Evolutionary conservation across 2,888 invertebrate genomes (phyloP).

Genomic region (Acronicta aceris): DNA sequence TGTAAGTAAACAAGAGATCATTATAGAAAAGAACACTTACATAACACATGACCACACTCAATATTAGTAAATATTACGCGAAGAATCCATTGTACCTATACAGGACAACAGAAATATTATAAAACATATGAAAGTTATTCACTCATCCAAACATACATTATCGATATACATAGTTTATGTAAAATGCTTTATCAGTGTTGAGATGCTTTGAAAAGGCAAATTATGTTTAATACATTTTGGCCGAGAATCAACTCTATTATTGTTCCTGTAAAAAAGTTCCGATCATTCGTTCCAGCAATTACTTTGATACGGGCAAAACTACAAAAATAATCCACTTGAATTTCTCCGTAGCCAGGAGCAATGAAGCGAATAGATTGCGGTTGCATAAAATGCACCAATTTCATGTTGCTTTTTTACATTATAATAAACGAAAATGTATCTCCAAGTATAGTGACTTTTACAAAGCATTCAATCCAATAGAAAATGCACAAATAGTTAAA

Average conservation of each 20-base stretch:
- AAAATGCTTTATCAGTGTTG: constrained; percentile 62
- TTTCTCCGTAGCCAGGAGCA: constrained; percentile 33
- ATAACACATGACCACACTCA: constrained; percentile 81
- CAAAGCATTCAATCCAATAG: constrained; percentile 78
- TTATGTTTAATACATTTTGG: constrained; percentile 22
- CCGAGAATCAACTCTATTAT: constrained; percentile 7
- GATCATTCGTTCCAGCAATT: constrained; percentile 30
- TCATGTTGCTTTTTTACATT: constrained; percentile 38
- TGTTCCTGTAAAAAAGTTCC: constrained; percentile 33
- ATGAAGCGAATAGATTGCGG: constrained; percentile 38
- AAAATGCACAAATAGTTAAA: constrained; percentile 77
- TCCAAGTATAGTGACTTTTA: constrained; percentile 61
- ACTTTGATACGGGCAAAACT: constrained; percentile 26
- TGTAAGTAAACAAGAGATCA: constrained; percentile 87
- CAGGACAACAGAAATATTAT: constrained; percentile 67
- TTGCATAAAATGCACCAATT: constrained; percentile 41
- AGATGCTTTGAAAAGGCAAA: constrained; percentile 64
- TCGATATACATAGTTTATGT: constrained; percentile 58
- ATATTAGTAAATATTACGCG: constrained; percentile 70
- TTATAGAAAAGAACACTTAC: constrained; percentile 71
- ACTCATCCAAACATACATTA: constrained; percentile 78
- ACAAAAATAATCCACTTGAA: constrained; percentile 28
- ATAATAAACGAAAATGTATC: constrained; percentile 32
- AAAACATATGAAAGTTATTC: constrained; percentile 71
- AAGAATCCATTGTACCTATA: constrained; percentile 71